Evolutionary conservation across 1,140 invertebrate genomes (phyloP).

Genomic region (Dinoponera quadriceps): DNA sequence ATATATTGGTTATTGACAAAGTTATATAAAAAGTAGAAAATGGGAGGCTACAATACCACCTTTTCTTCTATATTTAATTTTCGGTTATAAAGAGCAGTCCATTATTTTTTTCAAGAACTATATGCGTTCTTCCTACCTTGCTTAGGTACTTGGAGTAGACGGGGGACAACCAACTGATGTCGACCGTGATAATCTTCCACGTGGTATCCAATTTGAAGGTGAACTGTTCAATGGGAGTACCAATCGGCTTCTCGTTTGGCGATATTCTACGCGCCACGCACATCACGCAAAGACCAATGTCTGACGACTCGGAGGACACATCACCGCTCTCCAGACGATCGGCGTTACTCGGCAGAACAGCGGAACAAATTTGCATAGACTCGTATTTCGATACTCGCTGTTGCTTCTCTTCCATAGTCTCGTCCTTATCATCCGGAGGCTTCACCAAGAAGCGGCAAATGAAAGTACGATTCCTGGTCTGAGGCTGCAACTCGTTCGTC

Average conservation of each 20-base stretch:
- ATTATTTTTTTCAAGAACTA: too few relatives aligned
- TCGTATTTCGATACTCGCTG: constrained; percentile 91
- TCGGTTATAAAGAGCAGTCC: too few relatives aligned
- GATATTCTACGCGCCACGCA: constrained; percentile 94
- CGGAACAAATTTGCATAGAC: constrained; percentile 90
- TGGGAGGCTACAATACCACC: too few relatives aligned
- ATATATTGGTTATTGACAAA: too few relatives aligned
- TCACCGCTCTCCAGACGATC: constrained; percentile 86
- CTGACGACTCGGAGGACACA: constrained; percentile 85
- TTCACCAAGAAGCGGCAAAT: constrained; percentile 95
- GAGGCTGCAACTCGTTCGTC: constrained; percentile 85
- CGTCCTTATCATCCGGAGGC: constrained; percentile 90
- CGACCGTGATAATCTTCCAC: constrained; percentile 93
- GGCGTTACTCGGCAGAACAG: constrained; percentile 85
- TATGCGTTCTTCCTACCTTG: constrained; percentile 86
- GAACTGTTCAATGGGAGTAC: constrained; percentile 93
- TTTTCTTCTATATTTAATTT: too few relatives aligned
- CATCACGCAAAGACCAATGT: constrained; percentile 89
- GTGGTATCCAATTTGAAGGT: constrained; percentile 95
- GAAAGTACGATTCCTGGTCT: constrained; percentile 90
- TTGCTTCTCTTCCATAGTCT: constrained; percentile 92
- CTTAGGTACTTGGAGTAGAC: constrained; percentile 89
- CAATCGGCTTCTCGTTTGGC: constrained; percentile 92
- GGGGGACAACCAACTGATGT: constrained; percentile 89
- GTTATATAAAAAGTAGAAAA: too few relatives aligned